Evolutionary conservation across 2,113 vertebrate species (phyloP), one percentile per base, ranked within the genome.

Genomic region (Alligator mississippiensis): DNA sequence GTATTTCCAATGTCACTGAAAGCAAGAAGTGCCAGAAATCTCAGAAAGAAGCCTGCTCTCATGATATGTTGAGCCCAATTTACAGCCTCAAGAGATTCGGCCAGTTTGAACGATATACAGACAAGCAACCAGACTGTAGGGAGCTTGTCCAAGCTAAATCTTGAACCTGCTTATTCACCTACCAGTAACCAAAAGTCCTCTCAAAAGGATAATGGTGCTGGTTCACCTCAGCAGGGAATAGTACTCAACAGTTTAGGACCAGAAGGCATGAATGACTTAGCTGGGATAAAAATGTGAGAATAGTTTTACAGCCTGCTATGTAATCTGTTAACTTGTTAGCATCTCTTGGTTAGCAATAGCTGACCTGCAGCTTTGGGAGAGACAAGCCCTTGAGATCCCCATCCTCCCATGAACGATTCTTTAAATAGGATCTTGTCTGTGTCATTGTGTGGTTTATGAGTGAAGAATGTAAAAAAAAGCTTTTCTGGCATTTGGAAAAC

Each of bases 21-120:
- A 85, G 74, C 58, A 87, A 77, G 54, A 89, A 85, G 54, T 85
- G 95, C 91, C 95, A 94, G 63, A 93, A 92, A 92, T 64, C 82
- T 91, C 27, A 11, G 70, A 94, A 92, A 94, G 77, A 82, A 95
- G 91, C 57, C 60, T 70, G 70, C 63, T 64, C 24, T 27, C 63
- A 28, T 14, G 11, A 75, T 83, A 88, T 87, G 25, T 95, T 74
- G 80, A 79, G 80, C 87, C 93, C 88, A 95, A 55, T 84, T 90
- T 85, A 75, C 25, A 90, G 78, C 70, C 96, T 91, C 93, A 34
- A 63, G 92, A 76, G 94, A 57, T 90, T 9, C 77, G 16, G 82
- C 74, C 3, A 78, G 77, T 96, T 97, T 96, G 93, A 92, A 94
- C 94, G 96, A 96, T 93, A 95, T 93, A 87, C 88, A 94, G 91